A percentile compares a stretch with the other conserved stretches of the same genome.
phyloP scores from a whole-genome alignment of 2,797 vertebrate species.

The Neosilurus mollespiculum region DNA sequence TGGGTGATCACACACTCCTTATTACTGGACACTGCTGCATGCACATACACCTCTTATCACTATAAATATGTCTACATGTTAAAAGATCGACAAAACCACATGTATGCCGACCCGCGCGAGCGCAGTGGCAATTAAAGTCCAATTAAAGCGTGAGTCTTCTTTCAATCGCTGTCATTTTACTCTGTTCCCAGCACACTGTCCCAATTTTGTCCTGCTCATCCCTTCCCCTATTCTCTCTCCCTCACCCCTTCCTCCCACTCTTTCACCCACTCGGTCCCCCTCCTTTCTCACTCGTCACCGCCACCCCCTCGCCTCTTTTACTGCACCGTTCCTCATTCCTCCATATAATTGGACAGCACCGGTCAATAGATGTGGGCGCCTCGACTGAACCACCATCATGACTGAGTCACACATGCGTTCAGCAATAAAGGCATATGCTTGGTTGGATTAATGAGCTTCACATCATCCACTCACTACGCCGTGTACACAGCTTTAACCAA shows the following conservation, averaged over 20 bases:
- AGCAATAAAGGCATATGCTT: constrained; percentile 30
- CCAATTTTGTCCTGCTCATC: constrained; percentile 49
- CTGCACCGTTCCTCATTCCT: constrained; percentile 11
- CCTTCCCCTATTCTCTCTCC: neutral
- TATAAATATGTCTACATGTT: neutral
- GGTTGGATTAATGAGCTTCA: constrained; percentile 20
- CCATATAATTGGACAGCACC: constrained; percentile 62
- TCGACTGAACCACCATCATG: constrained; percentile 37
- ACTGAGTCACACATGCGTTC: constrained; percentile 49
- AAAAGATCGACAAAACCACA: neutral
- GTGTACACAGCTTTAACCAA: neutral
- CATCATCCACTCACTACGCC: constrained; percentile 1
- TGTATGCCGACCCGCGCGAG: too few species aligned
- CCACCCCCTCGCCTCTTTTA: constrained; percentile 17
- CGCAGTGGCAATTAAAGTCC: constrained; percentile 47
- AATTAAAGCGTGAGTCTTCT: constrained; percentile 70
- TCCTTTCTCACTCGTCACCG: constrained; percentile 11
- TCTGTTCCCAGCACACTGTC: constrained; percentile 41
- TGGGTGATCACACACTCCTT: neutral
- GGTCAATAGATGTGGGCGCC: constrained; percentile 63
- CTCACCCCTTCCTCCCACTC: neutral
- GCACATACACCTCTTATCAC: neutral
- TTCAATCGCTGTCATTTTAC: constrained; percentile 52
- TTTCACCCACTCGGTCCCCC: constrained; percentile 4
- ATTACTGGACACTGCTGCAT: constrained; percentile 56